phyloP scores from a whole-genome alignment of 2,113 vertebrate genomes.

The Eubucco bourcierii region DNA sequence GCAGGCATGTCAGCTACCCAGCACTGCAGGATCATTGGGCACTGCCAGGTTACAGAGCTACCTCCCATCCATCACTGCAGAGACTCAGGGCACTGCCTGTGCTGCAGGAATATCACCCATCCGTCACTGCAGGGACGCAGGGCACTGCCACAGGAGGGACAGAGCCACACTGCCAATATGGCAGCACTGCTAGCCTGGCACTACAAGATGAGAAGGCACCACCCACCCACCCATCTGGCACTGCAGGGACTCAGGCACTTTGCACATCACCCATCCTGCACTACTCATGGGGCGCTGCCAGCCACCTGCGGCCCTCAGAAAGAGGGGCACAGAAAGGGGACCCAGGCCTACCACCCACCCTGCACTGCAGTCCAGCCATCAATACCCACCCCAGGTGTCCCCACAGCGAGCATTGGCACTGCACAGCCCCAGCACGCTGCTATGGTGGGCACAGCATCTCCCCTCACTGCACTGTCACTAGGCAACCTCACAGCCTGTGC shows the following conservation, averaged over 20 bases:
- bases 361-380: fast-evolving
- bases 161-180: background rate
- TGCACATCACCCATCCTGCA: background rate
- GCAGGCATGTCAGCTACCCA: fast-evolving
- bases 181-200: background rate
- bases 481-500: conserved; percentile 52
- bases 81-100: background rate
- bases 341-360: background rate
- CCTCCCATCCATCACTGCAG: background rate
- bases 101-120: background rate
- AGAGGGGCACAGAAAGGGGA: background rate
- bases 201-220: background rate
- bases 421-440: background rate
- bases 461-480: conserved; percentile 48
- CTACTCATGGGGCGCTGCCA: background rate
- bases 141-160: background rate
- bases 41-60: background rate
- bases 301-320: background rate
- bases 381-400: background rate
- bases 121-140: background rate
- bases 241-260: conserved; percentile 13
- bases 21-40: background rate
- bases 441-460: background rate
- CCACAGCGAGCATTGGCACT: background rate
- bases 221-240: background rate